Percentiles rank a stretch among this genome's conserved stretches.
phyloP scores from a whole-genome alignment of 2,888 invertebrate species.

The Sthenelais limicola region DNA sequence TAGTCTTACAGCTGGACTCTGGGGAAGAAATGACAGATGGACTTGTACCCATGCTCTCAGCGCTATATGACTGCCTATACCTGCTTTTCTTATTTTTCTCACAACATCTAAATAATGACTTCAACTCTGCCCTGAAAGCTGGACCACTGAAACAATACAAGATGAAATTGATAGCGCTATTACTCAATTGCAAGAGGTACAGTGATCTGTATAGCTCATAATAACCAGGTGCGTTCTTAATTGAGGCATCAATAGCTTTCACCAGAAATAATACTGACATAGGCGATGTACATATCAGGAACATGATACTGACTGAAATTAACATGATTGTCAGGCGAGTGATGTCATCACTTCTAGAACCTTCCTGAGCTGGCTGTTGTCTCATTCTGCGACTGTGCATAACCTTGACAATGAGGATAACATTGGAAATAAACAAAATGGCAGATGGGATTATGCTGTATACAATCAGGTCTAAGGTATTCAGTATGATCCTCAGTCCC shows the following conservation, averaged over 20 bases:
- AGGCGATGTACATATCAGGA: constrained; percentile 3
- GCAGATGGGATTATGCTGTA: constrained; percentile 5
- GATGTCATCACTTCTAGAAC: neutral
- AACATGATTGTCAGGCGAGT: constrained; percentile 15
- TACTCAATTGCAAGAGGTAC: constrained; percentile 12
- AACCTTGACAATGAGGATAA: constrained; percentile 12
- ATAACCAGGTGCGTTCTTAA: neutral
- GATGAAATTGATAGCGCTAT: constrained; percentile 9
- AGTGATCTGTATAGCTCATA: neutral
- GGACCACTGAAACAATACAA: constrained; percentile 17
- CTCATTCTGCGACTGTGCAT: constrained; percentile 18
- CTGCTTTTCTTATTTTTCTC: neutral
- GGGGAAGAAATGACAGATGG: too few relatives aligned
- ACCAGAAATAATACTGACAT: constrained; percentile 2
- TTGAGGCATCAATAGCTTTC: neutral
- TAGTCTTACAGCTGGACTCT: too few relatives aligned
- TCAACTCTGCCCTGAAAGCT: constrained; percentile 2
- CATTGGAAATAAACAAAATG: neutral
- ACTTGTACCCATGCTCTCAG: too few relatives aligned
- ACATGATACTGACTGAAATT: neutral
- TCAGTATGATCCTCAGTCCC: neutral
- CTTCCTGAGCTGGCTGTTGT: neutral
- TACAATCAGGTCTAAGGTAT: neutral
- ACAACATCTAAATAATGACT: neutral
- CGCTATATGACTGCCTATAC: too few relatives aligned